Base-by-base conservation (phyloP, 2,888 invertebrate species). In the Lamellibrachia columna region DNA sequence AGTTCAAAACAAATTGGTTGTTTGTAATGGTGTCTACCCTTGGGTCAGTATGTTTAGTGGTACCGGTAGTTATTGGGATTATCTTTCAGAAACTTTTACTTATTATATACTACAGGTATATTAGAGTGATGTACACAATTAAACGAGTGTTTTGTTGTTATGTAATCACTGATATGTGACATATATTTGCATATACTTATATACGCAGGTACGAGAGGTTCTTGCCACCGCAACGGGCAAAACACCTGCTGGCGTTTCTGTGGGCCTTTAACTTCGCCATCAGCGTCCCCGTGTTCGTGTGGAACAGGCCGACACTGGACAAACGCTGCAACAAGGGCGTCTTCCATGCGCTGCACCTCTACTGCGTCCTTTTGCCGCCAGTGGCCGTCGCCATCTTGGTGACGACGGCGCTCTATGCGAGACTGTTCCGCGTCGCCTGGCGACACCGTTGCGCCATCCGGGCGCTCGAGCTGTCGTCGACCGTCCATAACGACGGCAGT, bases 361-460 rank as follows among this genome's bases (percentile, higher is more conserved):
- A 75, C 6, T 15, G 22, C 22, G 22, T 75, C 22, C 15, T 75
- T n/a, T 6, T 75, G 75, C 75, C 75, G 15, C 75, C 75, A 6
- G 22, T 75, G n/a, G 75, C 75, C 15, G 75, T n/a, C 15, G 75
- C 75, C 75, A 75, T 75, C 75, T 75, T 75, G 75, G 75, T 75
- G 75, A 75, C 75, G 75, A 75, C 75, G 2, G 75, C 22, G 75
- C 75, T 75, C 75, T 75, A 75, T n/a, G 75, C 75, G 75, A 15
- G 75, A 75, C 75, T 75, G 75, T 75, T 75, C 75, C 22, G 75
- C 15, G 75, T 75, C 75, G 75, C 75, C 22, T 75, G 75, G 75
- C 75, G 75, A 22, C 75, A 75, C 75, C 75, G 75, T 75, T n/a
- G n/a, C 75, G 75, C 75, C 75, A 75, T 75, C 22, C 75, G 75